Percentiles rank a stretch among this genome's conserved stretches.
Conservation (phyloP, 2,797 vertebrate species). For the Chiloscyllium punctatum region DNA sequence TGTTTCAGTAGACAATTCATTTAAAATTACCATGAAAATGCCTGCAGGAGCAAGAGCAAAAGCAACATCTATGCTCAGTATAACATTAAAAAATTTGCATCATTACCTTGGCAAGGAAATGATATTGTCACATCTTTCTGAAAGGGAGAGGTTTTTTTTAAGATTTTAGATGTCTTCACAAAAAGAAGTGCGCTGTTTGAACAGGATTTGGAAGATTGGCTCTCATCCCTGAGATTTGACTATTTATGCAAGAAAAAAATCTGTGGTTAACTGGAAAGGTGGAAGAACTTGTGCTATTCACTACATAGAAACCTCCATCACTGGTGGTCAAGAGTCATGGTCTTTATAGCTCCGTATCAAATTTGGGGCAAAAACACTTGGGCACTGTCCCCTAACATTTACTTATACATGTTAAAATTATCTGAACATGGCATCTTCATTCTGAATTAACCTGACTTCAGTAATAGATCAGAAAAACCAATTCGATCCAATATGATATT, state of each 20-base stretch:
- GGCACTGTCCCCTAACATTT: not conserved
- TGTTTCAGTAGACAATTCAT: slow-evolving; percentile 32
- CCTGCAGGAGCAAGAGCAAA: slow-evolving; percentile 23
- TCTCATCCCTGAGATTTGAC: slow-evolving; percentile 46
- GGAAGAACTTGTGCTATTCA: not conserved
- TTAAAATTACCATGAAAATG: slow-evolving; percentile 31
- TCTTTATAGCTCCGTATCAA: not conserved
- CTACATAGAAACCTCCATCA: not conserved
- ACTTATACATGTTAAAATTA: not conserved
- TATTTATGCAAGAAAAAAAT: slow-evolving; percentile 50
- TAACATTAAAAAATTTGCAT: not conserved
- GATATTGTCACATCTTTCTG: not conserved
- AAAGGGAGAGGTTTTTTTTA: not conserved
- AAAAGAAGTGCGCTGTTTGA: slow-evolving; percentile 48
- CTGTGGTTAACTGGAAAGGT: slow-evolving; percentile 47
- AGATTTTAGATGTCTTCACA: slow-evolving; percentile 40
- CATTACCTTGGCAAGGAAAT: not conserved
- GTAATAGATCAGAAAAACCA: not conserved
- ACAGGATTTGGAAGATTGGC: slow-evolving; percentile 45
- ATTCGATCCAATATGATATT: not conserved
- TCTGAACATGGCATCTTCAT: not conserved
- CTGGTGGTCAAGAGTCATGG: not conserved
- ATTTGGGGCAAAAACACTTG: not conserved
- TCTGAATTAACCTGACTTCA: not conserved
- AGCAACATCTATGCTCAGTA: not conserved